A percentile compares a stretch with the other conserved stretches of the same genome.
Evolutionary conservation across 2,888 invertebrate species (phyloP).

Genomic region (Parthenolecanium corni): DNA sequence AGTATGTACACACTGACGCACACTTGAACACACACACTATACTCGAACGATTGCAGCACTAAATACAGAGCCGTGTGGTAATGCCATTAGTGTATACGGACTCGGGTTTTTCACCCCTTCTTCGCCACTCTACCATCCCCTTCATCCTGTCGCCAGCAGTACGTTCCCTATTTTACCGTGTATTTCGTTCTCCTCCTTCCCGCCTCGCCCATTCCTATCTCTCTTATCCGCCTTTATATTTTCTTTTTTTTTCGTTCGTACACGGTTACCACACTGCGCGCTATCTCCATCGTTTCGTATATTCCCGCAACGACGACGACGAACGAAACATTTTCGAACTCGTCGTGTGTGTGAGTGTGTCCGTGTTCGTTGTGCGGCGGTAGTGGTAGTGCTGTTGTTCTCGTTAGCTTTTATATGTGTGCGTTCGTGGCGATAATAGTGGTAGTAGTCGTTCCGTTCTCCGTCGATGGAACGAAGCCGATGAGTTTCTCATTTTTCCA

Average conservation of each 20-base stretch:
- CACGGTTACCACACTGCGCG: background rate
- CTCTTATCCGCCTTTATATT: background rate
- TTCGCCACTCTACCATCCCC: background rate
- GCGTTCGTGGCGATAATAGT: too few species aligned
- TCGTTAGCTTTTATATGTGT: too few species aligned
- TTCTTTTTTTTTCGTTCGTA: background rate
- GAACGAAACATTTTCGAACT: background rate
- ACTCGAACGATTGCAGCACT: too few species aligned
- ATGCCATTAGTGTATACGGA: conserved; percentile 4
- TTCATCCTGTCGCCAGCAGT: background rate
- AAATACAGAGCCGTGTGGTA: background rate
- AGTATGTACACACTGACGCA: too few species aligned
- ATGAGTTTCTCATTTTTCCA: conserved; percentile 18
- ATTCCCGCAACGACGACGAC: background rate
- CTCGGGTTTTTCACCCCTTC: background rate
- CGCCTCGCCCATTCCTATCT: background rate
- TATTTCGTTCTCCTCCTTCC: background rate
- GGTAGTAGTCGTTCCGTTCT: background rate
- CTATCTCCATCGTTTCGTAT: background rate
- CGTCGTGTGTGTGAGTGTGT: background rate
- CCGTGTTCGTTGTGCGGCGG: background rate
- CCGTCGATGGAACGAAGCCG: background rate
- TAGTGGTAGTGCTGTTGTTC: too few species aligned
- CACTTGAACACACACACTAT: too few species aligned
- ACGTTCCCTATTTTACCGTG: background rate